Base-by-base conservation (phyloP, 2,888 invertebrate genomes). In the Serripes groenlandicus region DNA sequence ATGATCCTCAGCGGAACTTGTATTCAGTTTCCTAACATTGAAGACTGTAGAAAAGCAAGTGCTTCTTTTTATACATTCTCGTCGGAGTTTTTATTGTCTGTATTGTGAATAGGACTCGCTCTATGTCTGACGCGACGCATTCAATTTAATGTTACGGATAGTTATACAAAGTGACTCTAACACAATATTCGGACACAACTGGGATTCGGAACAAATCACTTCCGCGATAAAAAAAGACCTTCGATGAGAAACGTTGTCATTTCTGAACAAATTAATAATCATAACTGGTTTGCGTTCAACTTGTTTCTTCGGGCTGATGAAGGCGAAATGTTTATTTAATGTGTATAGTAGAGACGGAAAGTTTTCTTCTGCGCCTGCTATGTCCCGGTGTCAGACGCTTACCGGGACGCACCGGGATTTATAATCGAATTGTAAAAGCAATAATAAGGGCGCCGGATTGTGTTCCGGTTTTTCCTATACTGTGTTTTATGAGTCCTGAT, bases 131-230 rank as follows among this genome's bases (percentile, higher is more conserved):
- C n/a, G n/a, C n/a, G n/a, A n/a, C n/a, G n/a, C n/a, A n/a, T n/a
- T 28, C 35, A 42, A 21, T 37, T 42, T 37, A 42, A 9, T 23
- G 42, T 66, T 66, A 21, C 23, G 28, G 26, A 42, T 62, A 62
- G 28, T 42, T 28, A 66, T 66, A 42, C 66, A 66, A 66, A 66
- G 66, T 32, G 66, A 66, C 66, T 37, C 37, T 26, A 66, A 66
- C 66, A 42, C 42, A 37, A 42, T 66, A 42, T 66, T 66, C 42
- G 66, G 42, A 66, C 42, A 42, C 66, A 23, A 15, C 42, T 7
- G 66, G 66, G 42, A 66, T 66, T 66, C 42, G 42, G 66, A 66
- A 66, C 66, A 66, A 66, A 66, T 66, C 66, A 66, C 66, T 66
- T 42, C 66, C 21, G 9, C 28, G 37, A 15, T 23, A 26, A 35